Evolutionary conservation across 2,797 vertebrate species (phyloP).

Genomic region (Pristis pectinata): DNA sequence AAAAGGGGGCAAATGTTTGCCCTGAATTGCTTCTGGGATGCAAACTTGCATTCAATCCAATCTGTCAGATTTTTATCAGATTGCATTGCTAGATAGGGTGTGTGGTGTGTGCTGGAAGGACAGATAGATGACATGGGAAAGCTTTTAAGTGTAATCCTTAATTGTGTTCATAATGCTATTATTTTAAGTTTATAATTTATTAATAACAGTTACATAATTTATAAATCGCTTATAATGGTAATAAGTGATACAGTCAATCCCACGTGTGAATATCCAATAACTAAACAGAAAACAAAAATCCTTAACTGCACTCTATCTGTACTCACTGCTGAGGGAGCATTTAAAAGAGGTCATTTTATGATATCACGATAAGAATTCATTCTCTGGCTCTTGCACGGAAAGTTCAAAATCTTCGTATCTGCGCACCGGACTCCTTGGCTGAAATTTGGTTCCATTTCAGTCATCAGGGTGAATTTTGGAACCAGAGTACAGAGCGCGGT

Average conservation of each 20-base stretch:
- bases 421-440: no score
- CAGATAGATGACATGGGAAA: not conserved
- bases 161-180: conserved; percentile 29
- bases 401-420: no score
- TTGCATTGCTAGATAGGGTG: no score
- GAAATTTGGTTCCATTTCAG: no score
- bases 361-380: not conserved
- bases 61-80: not conserved
- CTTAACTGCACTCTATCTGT: not conserved
- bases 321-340: not conserved
- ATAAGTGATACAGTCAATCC: conserved; percentile 20
- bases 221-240: not conserved
- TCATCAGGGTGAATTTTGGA: no score
- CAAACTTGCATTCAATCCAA: not conserved
- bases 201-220: conserved; percentile 25
- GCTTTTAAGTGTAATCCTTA: conserved; percentile 21
- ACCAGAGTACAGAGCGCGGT: no score
- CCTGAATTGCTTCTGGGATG: no score
- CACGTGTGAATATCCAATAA: not conserved
- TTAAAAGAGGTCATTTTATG: not conserved
- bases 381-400: no score
- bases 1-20: no score
- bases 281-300: not conserved
- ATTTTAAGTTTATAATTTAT: conserved; percentile 32
- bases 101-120: not conserved